phyloP scores from a whole-genome alignment of 1,140 invertebrate genomes.

The Anoplolepis gracilipes region DNA sequence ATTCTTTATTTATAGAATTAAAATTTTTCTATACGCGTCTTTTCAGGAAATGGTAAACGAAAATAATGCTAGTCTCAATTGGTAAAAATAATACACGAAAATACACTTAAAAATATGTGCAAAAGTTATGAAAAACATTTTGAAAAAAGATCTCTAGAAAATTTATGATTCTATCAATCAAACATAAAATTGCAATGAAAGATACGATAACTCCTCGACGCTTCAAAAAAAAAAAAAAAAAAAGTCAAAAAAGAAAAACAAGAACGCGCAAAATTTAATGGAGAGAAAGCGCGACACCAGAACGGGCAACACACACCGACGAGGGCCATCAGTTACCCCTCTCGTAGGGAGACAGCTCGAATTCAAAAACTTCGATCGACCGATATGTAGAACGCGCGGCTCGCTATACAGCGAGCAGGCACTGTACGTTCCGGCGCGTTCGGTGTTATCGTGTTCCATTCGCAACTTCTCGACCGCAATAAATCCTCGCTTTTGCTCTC shows the following conservation, averaged over 20 bases:
- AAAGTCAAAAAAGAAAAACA: slow-evolving; percentile 4
- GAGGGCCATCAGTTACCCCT: slow-evolving; percentile 42
- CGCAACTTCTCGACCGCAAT: slow-evolving; percentile 61
- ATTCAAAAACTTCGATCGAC: slow-evolving; percentile 64
- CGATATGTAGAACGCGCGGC: slow-evolving; percentile 45
- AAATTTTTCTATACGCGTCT: neutral
- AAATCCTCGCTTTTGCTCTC: slow-evolving; percentile 45
- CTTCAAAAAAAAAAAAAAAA: neutral
- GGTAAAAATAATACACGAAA: neutral
- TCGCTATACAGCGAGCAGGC: slow-evolving; percentile 46
- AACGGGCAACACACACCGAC: slow-evolving; percentile 27
- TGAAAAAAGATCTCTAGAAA: neutral
- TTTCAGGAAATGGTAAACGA: neutral
- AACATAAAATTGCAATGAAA: slow-evolving; percentile 35
- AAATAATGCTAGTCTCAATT: neutral
- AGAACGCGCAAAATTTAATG: neutral
- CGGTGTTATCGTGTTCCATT: slow-evolving; percentile 68
- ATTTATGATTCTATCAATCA: slow-evolving; percentile 19
- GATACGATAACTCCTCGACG: slow-evolving; percentile 20
- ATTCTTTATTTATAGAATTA: neutral
- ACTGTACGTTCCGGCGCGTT: slow-evolving; percentile 64
- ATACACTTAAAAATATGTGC: neutral
- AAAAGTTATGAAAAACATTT: neutral
- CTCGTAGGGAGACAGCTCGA: slow-evolving; percentile 34
- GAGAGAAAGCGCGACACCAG: neutral